Evolutionary conservation across 1,140 invertebrate genomes (phyloP).

Genomic region (Babylonia areolata): DNA sequence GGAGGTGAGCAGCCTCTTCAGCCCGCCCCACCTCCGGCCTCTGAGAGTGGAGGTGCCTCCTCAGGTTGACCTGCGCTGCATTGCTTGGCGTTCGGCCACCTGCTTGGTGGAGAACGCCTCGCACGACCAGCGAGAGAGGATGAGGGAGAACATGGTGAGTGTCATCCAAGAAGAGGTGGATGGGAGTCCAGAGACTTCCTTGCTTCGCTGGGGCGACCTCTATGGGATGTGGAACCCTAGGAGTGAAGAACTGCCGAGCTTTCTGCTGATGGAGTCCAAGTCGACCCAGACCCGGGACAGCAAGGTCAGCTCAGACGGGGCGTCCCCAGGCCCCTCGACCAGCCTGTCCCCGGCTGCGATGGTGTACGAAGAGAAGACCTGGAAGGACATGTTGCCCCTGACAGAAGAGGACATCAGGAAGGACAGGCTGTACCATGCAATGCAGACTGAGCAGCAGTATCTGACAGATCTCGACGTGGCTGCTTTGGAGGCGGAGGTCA

Average conservation of each 20-base stretch:
- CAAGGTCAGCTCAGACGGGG: too few species aligned
- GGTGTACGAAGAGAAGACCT: not conserved
- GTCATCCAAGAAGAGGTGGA: not conserved
- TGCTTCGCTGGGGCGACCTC: not conserved
- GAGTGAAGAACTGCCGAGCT: not conserved
- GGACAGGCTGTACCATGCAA: not conserved
- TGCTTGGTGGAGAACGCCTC: not conserved
- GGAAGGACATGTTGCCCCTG: not conserved
- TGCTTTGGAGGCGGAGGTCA: not conserved
- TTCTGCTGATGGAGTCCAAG: not conserved
- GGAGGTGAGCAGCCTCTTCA: not conserved
- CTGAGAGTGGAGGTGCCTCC: not conserved
- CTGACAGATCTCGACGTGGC: not conserved
- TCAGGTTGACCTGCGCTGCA: not conserved
- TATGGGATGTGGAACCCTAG: not conserved
- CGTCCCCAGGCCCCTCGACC: too few species aligned
- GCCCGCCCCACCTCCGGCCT: not conserved
- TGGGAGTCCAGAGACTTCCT: not conserved
- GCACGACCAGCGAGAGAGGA: not conserved
- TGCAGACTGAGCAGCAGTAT: not conserved
- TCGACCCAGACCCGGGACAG: not conserved
- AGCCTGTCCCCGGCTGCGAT: too few species aligned
- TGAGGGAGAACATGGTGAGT: not conserved
- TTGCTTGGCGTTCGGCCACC: not conserved
- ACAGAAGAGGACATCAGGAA: not conserved